These are phyloP conservation scores for Caenorhabditis imperialis DNA, from an alignment of 2,888 invertebrate genomes.

Conservation along the genomic window DNA sequence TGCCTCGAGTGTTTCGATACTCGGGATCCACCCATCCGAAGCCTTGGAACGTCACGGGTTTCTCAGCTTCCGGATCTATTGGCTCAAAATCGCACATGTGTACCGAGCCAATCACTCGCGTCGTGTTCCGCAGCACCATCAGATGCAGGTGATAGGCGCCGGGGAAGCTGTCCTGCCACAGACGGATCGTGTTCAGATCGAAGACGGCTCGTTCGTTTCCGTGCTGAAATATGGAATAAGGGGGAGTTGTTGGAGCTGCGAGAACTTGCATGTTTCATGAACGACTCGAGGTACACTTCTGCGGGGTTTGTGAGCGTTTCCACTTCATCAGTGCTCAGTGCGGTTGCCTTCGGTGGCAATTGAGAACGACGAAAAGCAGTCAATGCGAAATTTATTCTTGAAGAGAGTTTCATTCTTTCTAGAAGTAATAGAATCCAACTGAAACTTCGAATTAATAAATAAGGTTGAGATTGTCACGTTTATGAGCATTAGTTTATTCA, in stretches of 20 bases:
- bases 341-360: too few relatives aligned
- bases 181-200: not conserved
- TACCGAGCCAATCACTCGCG: not conserved
- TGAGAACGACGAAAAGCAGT: too few relatives aligned
- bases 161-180: not conserved
- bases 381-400: too few relatives aligned
- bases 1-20: constrained; percentile 2
- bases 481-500: too few relatives aligned
- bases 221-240: not conserved
- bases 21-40: constrained; percentile 21
- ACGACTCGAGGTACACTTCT: constrained; percentile 9
- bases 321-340: constrained; percentile 5
- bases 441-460: too few relatives aligned
- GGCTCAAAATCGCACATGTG: not conserved
- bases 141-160: not conserved
- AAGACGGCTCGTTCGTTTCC: not conserved
- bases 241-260: not conserved
- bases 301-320: constrained; percentile 16
- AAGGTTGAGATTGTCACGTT: too few relatives aligned
- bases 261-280: constrained; percentile 12
- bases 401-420: too few relatives aligned
- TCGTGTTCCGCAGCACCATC: not conserved
- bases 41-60: constrained; percentile 1
- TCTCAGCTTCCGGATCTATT: not conserved
- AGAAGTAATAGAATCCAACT: too few relatives aligned